Evolutionary conservation across 1,140 invertebrate species (phyloP).

Genomic region (Drosophila kurseongensis): DNA sequence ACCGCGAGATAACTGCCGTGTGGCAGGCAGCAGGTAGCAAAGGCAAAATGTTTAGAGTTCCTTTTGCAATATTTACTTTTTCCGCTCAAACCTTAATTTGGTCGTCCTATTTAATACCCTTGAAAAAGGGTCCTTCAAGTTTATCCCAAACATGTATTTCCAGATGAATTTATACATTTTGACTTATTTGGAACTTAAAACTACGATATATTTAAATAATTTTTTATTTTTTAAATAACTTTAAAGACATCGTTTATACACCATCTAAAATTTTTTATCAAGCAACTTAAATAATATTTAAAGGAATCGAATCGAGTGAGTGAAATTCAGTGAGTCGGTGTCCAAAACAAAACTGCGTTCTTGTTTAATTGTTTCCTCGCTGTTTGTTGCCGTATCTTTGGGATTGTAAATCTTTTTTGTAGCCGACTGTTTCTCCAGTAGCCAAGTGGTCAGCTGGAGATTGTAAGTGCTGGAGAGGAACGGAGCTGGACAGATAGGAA

Average conservation of each 20-base stretch:
- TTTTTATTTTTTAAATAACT: no score
- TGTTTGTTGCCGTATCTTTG: slow-evolving; percentile 13
- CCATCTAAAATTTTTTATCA: no score
- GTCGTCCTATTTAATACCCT: not conserved
- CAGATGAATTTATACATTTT: no score
- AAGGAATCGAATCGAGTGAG: not conserved
- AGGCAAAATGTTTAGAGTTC: slow-evolving; percentile 26
- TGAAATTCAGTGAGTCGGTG: not conserved
- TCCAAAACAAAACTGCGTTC: not conserved
- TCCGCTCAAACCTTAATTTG: not conserved
- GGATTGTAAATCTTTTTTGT: slow-evolving; percentile 12
- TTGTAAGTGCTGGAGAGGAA: not conserved
- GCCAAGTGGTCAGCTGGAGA: slow-evolving; percentile 32
- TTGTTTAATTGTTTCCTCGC: not conserved
- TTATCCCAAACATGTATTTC: not conserved
- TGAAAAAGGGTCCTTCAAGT: not conserved
- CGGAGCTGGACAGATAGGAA: not conserved
- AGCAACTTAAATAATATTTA: no score
- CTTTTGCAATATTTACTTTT: slow-evolving; percentile 58
- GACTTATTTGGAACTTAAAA: no score
- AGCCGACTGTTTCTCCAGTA: not conserved
- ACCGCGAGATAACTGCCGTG: slow-evolving; percentile 56
- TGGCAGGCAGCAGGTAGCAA: slow-evolving; percentile 58
- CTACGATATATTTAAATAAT: no score
- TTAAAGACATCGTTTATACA: no score